These are phyloP conservation scores for Myiagra hebetior DNA, from an alignment of 2,113 vertebrate genomes.

Conservation along the genomic window DNA sequence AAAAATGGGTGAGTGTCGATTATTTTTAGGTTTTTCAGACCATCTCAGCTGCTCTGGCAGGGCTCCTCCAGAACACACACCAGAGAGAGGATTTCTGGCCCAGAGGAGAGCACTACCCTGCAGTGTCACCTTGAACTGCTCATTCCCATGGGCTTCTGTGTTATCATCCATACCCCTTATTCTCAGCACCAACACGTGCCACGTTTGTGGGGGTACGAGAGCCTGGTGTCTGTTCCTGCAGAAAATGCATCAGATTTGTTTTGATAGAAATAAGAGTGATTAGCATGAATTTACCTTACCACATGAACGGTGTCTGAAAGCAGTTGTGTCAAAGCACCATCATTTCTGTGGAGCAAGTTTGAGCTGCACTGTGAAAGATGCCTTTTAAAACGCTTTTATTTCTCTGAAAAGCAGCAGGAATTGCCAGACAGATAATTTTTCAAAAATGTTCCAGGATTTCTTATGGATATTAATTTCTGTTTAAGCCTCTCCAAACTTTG, in stretches of 20 bases:
- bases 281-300: conserved; percentile 6
- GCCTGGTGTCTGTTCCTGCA: not conserved
- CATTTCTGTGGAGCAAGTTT: not conserved
- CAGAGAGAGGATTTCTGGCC: not conserved
- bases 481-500: conserved; percentile 50
- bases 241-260: not conserved
- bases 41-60: not conserved
- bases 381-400: not conserved
- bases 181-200: not conserved
- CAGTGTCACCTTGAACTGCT: not conserved
- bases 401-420: conserved; percentile 2
- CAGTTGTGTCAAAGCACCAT: not conserved
- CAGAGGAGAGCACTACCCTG: not conserved
- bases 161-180: not conserved
- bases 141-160: fast-evolving
- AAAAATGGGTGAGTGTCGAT: not conserved
- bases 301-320: not conserved
- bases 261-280: not conserved
- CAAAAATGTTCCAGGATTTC: conserved; percentile 22
- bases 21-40: not conserved
- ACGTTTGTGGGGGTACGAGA: not conserved
- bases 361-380: not conserved
- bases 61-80: not conserved
- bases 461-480: conserved; percentile 53
- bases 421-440: conserved; percentile 35